Evolutionary conservation across 64 coral and sea anemone species (phyloP), one percentile per base, ranked within the genome.

Genomic region (Actinia equina): DNA sequence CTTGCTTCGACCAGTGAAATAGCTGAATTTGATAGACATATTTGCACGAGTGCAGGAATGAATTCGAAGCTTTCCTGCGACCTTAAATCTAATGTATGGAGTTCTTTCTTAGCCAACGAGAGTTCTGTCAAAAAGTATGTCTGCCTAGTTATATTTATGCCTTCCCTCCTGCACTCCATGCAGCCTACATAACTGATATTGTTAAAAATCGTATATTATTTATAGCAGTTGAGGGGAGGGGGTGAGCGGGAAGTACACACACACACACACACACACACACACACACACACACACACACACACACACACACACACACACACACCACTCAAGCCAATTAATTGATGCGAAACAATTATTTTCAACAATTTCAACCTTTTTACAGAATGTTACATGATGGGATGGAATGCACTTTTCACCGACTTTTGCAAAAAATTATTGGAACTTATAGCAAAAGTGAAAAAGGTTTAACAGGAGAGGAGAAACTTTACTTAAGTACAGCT

Each of bases 1-100:
- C 90, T 92, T 80, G 86, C 70, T 45, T 86, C 79, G 59, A 46
- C 59, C 13, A 85, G 62, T 84, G 93, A 95, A 46, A 91, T 88
- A 44, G 23, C 85, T 22, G 14, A 78, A 85, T 85, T 91, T 59
- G 93, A 95, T 27, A 95, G 69, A 37, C 84, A 89, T 83, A 85
- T 95, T 5, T 95, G 93, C 71, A 84, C 79, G 45, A 84, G n/a
- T 57, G 82, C 90, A 13, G 83, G 89, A 30, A 74, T 61, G 86
- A 37, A 37, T 37, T 37, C 30, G 30, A 89, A 89, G 20, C 8
- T 77, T 56, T 86, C 89, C 20, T 95, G 93, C 79, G 76, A 89
- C 6, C 41, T 89, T 30, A 83, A 77, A 80, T 77, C 53, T 46
- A 86, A 88, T 19, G 55, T 77, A 54, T 89, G 89, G 89, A 81